These are phyloP conservation scores for Penaeus vannamei DNA, from an alignment of 1,140 invertebrate species.

Conservation along the genomic window DNA sequence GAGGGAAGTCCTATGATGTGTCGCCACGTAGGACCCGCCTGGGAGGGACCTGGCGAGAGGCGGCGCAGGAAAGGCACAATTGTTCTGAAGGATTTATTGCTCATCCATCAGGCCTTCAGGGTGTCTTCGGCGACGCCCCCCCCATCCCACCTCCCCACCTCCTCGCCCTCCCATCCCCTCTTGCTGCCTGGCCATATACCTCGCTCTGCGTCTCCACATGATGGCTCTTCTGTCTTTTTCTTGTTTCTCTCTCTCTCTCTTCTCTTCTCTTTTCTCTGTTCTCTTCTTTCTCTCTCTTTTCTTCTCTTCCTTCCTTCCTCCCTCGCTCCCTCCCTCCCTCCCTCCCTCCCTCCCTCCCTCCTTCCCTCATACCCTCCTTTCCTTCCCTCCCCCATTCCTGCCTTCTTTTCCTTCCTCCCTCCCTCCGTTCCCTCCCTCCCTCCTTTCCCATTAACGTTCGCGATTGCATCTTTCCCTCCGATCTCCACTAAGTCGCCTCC, in stretches of 20 bases:
- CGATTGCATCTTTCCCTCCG: not conserved
- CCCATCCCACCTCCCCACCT: not conserved
- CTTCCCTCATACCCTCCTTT: not conserved
- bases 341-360: too few relatives aligned
- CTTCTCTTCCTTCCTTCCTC: too few relatives aligned
- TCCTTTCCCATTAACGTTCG: not conserved
- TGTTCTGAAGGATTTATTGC: conserved; percentile 58
- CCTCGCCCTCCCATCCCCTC: too few relatives aligned
- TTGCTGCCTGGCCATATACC: too few relatives aligned
- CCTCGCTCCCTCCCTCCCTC: too few relatives aligned
- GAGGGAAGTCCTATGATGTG: too few relatives aligned
- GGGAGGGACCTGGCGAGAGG: not conserved
- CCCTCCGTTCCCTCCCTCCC: not conserved
- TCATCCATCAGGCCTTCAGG: conserved; percentile 61
- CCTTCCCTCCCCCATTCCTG: not conserved
- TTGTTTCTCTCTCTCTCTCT: not conserved
- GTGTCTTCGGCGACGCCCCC: not conserved
- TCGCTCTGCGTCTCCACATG: conserved; percentile 1
- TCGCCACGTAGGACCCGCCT: not conserved
- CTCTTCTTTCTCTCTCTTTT: not conserved
- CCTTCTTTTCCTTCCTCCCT: not conserved
- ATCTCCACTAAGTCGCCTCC: not conserved
- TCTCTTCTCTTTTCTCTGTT: conserved; percentile 1
- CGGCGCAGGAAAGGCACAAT: not conserved
- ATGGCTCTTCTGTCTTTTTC: conserved; percentile 1